Percentiles rank a stretch among this genome's conserved stretches.
phyloP scores from a whole-genome alignment of 53 echinoderm and acorn worm genomes.

The Mesocentrotus franciscanus region DNA sequence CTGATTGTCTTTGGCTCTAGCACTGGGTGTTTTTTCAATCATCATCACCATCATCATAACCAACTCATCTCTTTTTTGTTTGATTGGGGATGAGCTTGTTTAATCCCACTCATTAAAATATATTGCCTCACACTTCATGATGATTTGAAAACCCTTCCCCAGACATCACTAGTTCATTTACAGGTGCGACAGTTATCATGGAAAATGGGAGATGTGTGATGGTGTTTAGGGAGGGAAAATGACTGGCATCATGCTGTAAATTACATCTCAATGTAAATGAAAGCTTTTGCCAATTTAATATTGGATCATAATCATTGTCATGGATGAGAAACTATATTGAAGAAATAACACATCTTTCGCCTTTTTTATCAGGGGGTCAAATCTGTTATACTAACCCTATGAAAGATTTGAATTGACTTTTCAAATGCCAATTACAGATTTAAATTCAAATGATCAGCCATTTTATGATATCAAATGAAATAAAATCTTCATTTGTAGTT shows the following conservation, averaged over 20 bases:
- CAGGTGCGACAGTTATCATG: slow-evolving; percentile 21
- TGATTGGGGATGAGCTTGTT: slow-evolving; percentile 33
- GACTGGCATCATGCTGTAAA: background rate
- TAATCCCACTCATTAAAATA: slow-evolving; percentile 43
- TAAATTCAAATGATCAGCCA: too few relatives aligned
- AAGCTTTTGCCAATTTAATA: too few relatives aligned
- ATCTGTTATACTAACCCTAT: too few relatives aligned
- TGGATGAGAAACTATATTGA: too few relatives aligned
- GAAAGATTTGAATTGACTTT: too few relatives aligned
- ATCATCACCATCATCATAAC: slow-evolving; percentile 40
- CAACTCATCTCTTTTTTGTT: slow-evolving; percentile 9
- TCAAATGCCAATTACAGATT: too few relatives aligned
- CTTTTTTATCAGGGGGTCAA: too few relatives aligned
- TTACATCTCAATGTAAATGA: too few relatives aligned
- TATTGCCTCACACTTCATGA: slow-evolving; percentile 27
- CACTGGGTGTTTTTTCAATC: slow-evolving; percentile 29
- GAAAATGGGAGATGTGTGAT: background rate
- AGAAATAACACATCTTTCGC: too few relatives aligned
- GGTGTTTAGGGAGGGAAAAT: background rate
- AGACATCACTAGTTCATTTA: slow-evolving; percentile 9
- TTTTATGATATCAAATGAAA: too few relatives aligned
- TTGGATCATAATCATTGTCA: too few relatives aligned
- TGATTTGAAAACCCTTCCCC: slow-evolving; percentile 4
- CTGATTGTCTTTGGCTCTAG: slow-evolving; percentile 8
- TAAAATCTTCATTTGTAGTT: too few relatives aligned